These are phyloP conservation scores for Neoascia interrupta DNA, from an alignment of 2,888 invertebrate genomes.

Conservation along the genomic window DNA sequence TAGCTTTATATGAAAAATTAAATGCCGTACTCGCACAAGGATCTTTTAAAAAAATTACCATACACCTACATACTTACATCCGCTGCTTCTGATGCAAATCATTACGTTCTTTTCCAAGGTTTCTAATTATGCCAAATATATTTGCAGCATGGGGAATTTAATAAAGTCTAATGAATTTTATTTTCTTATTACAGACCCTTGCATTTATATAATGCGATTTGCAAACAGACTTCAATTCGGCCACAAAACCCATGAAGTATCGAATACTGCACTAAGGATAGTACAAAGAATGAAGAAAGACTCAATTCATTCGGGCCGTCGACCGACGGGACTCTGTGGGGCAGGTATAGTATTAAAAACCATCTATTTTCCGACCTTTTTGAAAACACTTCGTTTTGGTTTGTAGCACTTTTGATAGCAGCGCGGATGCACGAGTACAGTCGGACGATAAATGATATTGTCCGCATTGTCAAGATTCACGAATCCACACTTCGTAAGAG, in stretches of 20 bases:
- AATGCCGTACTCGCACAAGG: too few species aligned
- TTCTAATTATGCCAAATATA: too few species aligned
- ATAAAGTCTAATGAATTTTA: too few species aligned
- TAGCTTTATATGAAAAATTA: too few species aligned
- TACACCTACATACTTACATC: too few species aligned
- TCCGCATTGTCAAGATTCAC: slow-evolving; percentile 97
- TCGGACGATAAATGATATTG: slow-evolving; percentile 91
- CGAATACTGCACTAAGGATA: slow-evolving; percentile 94
- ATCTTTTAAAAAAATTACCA: too few species aligned
- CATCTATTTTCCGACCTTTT: too few species aligned
- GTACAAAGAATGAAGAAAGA: slow-evolving; percentile 99
- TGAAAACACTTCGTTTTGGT: too few species aligned
- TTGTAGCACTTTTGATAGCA: slow-evolving; percentile 93
- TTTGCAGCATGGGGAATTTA: too few species aligned
- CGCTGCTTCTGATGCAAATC: too few species aligned
- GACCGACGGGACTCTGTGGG: slow-evolving; percentile 98
- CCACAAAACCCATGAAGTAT: slow-evolving; percentile 95
- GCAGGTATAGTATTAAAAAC: too few species aligned
- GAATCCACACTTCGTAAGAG: slow-evolving; percentile 95
- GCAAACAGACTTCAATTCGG: slow-evolving; percentile 95
- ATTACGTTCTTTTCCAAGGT: too few species aligned
- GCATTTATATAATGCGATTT: slow-evolving; percentile 96
- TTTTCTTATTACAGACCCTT: slow-evolving; percentile 87
- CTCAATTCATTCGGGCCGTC: slow-evolving; percentile 96
- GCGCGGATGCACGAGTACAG: slow-evolving; percentile 95